Evolutionary conservation across 2,888 invertebrate genomes (phyloP), one percentile per base, ranked within the genome.

Genomic region (Epistrophe eligans): DNA sequence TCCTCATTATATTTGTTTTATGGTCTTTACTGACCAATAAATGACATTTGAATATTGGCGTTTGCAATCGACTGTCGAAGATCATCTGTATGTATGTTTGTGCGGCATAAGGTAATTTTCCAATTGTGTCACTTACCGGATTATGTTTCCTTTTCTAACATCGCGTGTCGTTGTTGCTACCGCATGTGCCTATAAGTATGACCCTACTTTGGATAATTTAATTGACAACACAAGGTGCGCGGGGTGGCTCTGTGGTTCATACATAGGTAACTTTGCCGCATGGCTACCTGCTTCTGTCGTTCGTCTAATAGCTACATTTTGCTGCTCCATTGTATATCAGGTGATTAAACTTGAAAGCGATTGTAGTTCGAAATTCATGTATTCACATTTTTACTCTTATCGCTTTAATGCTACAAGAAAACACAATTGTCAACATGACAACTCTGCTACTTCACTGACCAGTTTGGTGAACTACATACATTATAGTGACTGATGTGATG

Each of bases 181-280:
- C 19, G 32, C 48, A 38, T 17, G 32, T 45, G 28, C n/a, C 38
- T 57, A 48, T 72, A 62, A 19, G 19, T 48, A 45, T 81, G 84
- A 81, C 84, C 81, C 84, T 81, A 85, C 81, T 85, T 81, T 81
- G 81, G 84, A 85, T 81, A 85, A 85, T 85, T 85, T 85, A 85
- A 85, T 85, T 85, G 84, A 81, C 84, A 81, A 50, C 81, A 48
- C 28, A 45, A 11, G 5, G 10, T 6, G 58, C 35, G 17, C 35
- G 17, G 11, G 8, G 52, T 19, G 11, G 50, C n/a, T 19, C 24
- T 1, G 24, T 24, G 24, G 24, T 3, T 24, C 3, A 3, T 35
- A 58, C 11, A 67, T 15, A 67, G 15, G 50, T 50, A 35, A 67
- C 19, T 19, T 64, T 64, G 19, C 66, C 48, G 66, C 66, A 45